Percentiles rank a stretch among this genome's conserved stretches.
These are phyloP conservation scores for Eriocheir sinensis DNA, from an alignment of 1,140 invertebrate species.

Conservation along the genomic window DNA sequence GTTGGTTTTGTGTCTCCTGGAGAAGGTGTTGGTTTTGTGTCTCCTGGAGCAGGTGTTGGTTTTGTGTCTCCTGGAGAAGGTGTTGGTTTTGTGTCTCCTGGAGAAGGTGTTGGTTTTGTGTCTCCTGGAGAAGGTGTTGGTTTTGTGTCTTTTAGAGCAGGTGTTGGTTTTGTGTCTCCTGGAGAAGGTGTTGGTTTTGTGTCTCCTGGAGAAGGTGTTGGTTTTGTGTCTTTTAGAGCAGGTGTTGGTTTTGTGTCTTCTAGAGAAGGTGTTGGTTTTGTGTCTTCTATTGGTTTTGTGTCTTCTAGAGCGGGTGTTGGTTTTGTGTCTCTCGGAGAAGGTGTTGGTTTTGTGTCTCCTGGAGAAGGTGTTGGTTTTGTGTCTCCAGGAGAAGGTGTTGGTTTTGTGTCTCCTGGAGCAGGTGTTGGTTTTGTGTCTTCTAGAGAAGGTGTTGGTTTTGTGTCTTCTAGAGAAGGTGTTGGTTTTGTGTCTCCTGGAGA, in stretches of 20 bases:
- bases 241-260: constrained; percentile 56
- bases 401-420: not conserved
- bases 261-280: not conserved
- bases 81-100: not conserved
- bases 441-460: not conserved
- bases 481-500: constrained; percentile 49
- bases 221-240: not conserved
- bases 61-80: not conserved
- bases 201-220: not conserved
- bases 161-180: constrained; percentile 47
- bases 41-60: constrained; percentile 34
- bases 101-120: not conserved
- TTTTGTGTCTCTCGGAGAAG: constrained; percentile 34
- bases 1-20: constrained; percentile 55
- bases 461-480: not conserved
- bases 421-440: not conserved
- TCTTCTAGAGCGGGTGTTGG: constrained; percentile 38
- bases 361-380: constrained; percentile 41
- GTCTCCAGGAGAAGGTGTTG: constrained; percentile 5
- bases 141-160: not conserved
- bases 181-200: constrained; percentile 46
- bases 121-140: not conserved
- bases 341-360: constrained; percentile 46
- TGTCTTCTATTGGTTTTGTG: constrained; percentile 35
- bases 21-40: constrained; percentile 35